A percentile compares a stretch with the other conserved stretches of the same genome.
phyloP scores from a whole-genome alignment of 1,140 invertebrate genomes.

The Tetramorium parvispinum region DNA sequence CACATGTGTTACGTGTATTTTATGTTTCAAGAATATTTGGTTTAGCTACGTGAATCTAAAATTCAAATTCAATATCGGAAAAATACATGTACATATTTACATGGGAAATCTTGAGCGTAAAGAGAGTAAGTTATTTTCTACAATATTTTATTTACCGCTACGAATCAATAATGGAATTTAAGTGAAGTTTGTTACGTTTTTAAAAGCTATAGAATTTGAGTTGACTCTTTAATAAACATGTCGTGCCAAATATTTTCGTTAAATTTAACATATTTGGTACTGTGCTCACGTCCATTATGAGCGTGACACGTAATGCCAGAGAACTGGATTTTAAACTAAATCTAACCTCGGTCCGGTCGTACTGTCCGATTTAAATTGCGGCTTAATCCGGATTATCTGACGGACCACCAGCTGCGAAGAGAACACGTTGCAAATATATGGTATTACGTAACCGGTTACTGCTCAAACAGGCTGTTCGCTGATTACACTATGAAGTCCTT shows the following conservation, averaged over 20 bases:
- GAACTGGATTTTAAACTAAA: constrained; percentile 76
- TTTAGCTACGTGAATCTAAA: constrained; percentile 10
- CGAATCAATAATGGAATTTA: background rate
- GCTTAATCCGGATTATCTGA: constrained; percentile 78
- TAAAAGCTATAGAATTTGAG: background rate
- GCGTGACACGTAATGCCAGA: constrained; percentile 34
- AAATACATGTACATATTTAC: constrained; percentile 34
- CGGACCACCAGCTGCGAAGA: constrained; percentile 60
- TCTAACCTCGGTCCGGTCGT: constrained; percentile 71
- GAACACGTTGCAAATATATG: constrained; percentile 23
- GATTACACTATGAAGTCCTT: constrained; percentile 45
- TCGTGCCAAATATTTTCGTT: background rate
- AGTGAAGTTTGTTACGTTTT: background rate
- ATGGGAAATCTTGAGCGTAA: background rate
- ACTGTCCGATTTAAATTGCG: constrained; percentile 75
- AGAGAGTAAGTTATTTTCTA: background rate
- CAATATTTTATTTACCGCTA: background rate
- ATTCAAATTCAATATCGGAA: constrained; percentile 39
- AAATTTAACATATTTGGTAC: background rate
- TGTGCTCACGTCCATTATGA: constrained; percentile 21
- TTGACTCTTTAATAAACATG: background rate
- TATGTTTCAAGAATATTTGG: constrained; percentile 37
- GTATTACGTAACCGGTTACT: constrained; percentile 50
- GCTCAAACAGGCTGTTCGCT: constrained; percentile 45
- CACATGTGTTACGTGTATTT: background rate